Percentiles rank a stretch among this genome's conserved stretches.
These are phyloP conservation scores for Argentina silus DNA, from an alignment of 2,797 vertebrate species.

Conservation along the genomic window DNA sequence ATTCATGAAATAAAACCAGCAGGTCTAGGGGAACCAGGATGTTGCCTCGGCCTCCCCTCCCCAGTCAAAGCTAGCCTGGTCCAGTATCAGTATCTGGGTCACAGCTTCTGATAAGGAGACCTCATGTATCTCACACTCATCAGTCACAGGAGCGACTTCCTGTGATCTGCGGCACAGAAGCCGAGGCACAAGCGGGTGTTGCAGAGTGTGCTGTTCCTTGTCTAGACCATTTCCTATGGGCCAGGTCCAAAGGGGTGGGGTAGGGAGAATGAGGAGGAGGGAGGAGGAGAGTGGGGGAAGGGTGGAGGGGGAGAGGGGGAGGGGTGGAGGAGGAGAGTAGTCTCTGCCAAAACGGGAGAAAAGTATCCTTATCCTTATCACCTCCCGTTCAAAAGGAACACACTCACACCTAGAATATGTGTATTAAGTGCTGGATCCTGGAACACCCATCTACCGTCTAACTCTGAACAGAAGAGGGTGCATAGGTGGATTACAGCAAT, in stretches of 20 bases:
- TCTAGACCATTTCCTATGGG: constrained; percentile 54
- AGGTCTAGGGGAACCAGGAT: background rate
- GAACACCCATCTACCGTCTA: background rate
- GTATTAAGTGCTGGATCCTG: background rate
- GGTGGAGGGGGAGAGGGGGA: background rate
- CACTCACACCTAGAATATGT: constrained; percentile 7
- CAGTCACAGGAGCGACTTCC: constrained; percentile 18
- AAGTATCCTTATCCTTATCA: constrained; percentile 23
- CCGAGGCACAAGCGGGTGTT: background rate
- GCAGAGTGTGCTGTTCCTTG: constrained; percentile 20
- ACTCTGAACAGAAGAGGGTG: background rate
- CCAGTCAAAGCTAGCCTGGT: background rate
- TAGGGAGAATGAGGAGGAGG: background rate
- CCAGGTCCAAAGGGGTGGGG: constrained; percentile 21
- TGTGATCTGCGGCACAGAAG: constrained; percentile 20
- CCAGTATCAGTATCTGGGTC: background rate
- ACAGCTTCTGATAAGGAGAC: constrained; percentile 8
- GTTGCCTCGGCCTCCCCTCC: background rate
- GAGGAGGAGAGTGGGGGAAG: background rate
- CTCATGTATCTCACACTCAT: background rate
- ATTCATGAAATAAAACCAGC: background rate
- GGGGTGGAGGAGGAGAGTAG: background rate
- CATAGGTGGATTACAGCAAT: too few relatives aligned
- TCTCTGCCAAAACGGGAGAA: constrained; percentile 23
- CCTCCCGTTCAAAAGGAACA: constrained; percentile 2